Evolutionary conservation across 2,797 vertebrate species (phyloP).

Genomic region (Anableps anableps): DNA sequence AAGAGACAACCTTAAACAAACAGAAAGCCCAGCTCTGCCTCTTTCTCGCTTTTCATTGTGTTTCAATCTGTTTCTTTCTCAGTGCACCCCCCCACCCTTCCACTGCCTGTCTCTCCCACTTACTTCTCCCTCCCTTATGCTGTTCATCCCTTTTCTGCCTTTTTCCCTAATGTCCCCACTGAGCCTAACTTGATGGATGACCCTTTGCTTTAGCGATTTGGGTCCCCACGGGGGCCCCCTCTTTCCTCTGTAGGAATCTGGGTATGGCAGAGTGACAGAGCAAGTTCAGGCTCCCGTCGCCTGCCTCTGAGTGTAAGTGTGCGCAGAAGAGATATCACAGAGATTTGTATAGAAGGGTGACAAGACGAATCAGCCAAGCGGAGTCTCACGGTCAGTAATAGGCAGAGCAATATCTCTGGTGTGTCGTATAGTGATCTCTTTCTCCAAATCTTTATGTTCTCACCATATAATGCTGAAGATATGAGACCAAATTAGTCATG

Average conservation of each 20-base stretch:
- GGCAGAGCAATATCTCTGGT: slow-evolving; percentile 41
- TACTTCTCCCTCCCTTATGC: slow-evolving; percentile 68
- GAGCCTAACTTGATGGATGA: slow-evolving; percentile 77
- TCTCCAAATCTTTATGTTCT: slow-evolving; percentile 12
- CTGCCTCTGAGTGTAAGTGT: slow-evolving; percentile 67
- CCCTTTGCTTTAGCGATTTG: slow-evolving; percentile 77
- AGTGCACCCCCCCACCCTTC: slow-evolving; percentile 33
- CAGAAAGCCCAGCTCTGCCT: slow-evolving; percentile 55
- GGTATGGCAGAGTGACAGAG: slow-evolving; percentile 65
- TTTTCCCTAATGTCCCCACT: slow-evolving; percentile 74
- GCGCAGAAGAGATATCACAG: slow-evolving; percentile 58
- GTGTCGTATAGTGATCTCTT: slow-evolving; percentile 52
- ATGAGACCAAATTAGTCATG: slow-evolving; percentile 43
- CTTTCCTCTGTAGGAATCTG: slow-evolving; percentile 66
- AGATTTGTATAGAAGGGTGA: slow-evolving; percentile 76
- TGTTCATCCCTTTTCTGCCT: slow-evolving; percentile 69
- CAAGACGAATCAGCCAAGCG: slow-evolving; percentile 70
- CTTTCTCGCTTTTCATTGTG: slow-evolving; percentile 67
- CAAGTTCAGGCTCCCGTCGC: slow-evolving; percentile 64
- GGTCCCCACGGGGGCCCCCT: slow-evolving; percentile 71
- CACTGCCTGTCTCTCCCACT: slow-evolving; percentile 67
- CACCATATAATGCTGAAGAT: slow-evolving; percentile 15
- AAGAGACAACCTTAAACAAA: slow-evolving; percentile 72
- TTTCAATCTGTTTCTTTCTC: slow-evolving; percentile 71
- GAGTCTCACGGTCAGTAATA: slow-evolving; percentile 56